Base-by-base conservation (phyloP, 2,113 vertebrate genomes). In the Colistium nudipinnis region DNA sequence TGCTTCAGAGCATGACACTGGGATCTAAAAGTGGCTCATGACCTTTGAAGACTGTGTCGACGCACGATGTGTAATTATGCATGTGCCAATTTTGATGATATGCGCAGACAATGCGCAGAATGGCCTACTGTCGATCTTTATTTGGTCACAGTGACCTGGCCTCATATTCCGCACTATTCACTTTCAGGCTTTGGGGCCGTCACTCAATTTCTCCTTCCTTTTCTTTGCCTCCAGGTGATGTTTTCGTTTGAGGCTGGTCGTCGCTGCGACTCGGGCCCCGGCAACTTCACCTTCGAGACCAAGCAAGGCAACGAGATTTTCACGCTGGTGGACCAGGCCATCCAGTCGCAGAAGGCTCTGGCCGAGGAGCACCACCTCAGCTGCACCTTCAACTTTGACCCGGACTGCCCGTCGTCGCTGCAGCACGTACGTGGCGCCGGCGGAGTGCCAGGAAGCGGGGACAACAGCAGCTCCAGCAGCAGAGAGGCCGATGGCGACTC, bases 271-370 rank as follows among this genome's bases (percentile, higher is more conserved):
- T 99, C 97, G 0, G 98, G 98, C 16, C 95, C 97, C 0, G 98
- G 98, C 1, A 99, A 94, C 86, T 99, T 99, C 92, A 98, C 96
- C 61, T 99, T 99, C 9, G 97, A 99, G 83, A 99, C 97, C 0
- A 94, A 95, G 72, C 94, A 98, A 76, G 98, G 98, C 49, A 98
- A 98, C 0, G 96, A 98, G 77, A 96, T 99, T 83, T 99, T 99
- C 80, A 88, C 72, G 35, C 91, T 97, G 17, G 96, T 99, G 55
- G 97, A 99, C 87, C 90, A 89, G 3, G 94, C 95, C 30, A 99
- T 99, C 85, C 93, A 91, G 43, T 93, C 91, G 27, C 97, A 98
- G 87, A 99, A 98, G 81, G 94, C 91, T 0, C 92, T 92, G 64
- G 94, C 82, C 0, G 93, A 95, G 66, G 94, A 95, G 61, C 87